Conservation (phyloP, 1,140 invertebrate genomes). For the Adelges cooleyi region DNA sequence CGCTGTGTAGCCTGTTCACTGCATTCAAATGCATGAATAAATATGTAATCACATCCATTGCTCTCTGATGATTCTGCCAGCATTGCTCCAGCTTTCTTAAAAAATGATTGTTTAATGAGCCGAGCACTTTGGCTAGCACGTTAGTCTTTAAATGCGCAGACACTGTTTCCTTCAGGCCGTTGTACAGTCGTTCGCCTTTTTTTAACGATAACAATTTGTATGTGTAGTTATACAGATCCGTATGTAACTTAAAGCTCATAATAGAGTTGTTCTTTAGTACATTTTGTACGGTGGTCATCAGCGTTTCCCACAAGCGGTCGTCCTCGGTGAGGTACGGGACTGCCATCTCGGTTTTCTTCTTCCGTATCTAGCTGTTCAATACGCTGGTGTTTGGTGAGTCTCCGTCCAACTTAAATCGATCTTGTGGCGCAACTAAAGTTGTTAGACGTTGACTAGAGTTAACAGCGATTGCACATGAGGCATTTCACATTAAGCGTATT, state of each 20-base stretch:
- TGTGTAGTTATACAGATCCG: constrained; percentile 97
- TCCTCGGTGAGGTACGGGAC: constrained; percentile 92
- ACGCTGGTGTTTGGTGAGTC: constrained; percentile 40
- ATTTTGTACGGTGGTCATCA: no score
- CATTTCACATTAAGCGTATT: no score
- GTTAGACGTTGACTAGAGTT: no score
- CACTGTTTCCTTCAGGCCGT: no score
- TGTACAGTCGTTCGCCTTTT: constrained; percentile 94
- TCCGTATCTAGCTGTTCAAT: constrained; percentile 62
- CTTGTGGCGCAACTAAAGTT: no score
- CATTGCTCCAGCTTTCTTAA: constrained; percentile 90
- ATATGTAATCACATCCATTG: constrained; percentile 99
- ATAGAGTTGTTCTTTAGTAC: constrained; percentile 99
- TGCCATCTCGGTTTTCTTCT: constrained; percentile 93
- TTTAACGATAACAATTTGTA: constrained; percentile 99
- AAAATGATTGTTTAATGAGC: constrained; percentile 91
- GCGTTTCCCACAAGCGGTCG: constrained; percentile 96
- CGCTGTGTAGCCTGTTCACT: constrained; percentile 97
- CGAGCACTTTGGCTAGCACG: constrained; percentile 85
- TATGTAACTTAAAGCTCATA: constrained; percentile 96
- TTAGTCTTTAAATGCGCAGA: constrained; percentile 92
- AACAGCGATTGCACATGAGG: no score
- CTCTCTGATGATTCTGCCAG: constrained; percentile 99
- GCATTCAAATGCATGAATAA: constrained; percentile 99
- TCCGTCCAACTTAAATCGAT: no score